A percentile compares a stretch with the other conserved stretches of the same genome.
These are phyloP conservation scores for Cryptus armator DNA, from an alignment of 2,888 invertebrate species.

Conservation along the genomic window DNA sequence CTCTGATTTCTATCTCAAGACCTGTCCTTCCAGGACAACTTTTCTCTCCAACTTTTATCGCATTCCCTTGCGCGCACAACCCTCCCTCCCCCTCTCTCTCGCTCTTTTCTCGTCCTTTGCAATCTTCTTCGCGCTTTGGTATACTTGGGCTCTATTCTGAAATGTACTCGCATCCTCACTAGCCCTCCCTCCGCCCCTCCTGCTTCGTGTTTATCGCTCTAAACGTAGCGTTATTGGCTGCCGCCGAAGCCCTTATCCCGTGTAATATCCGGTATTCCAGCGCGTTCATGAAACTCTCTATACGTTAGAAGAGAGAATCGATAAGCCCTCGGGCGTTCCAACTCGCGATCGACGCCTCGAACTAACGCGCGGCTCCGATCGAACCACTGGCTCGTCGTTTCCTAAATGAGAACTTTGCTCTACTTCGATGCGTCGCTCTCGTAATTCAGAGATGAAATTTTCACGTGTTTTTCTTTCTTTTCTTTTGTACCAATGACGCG, in stretches of 20 bases:
- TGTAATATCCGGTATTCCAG: constrained; percentile 63
- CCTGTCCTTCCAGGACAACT: constrained; percentile 33
- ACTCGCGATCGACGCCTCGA: no score
- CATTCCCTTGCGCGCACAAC: neutral
- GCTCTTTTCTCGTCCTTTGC: constrained; percentile 16
- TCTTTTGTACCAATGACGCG: no score
- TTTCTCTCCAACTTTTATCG: constrained; percentile 40
- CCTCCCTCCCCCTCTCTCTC: neutral
- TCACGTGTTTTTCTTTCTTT: no score
- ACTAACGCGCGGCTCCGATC: neutral
- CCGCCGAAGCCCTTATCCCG: constrained; percentile 58
- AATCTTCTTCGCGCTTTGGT: constrained; percentile 17
- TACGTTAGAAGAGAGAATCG: constrained; percentile 52
- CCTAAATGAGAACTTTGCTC: constrained; percentile 50
- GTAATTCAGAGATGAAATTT: constrained; percentile 17
- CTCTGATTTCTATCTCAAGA: constrained; percentile 57
- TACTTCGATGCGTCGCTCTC: constrained; percentile 20
- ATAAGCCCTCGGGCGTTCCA: constrained; percentile 14
- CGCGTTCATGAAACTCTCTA: constrained; percentile 46
- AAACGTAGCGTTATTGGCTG: constrained; percentile 58
- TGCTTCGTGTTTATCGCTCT: constrained; percentile 52
- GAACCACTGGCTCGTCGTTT: constrained; percentile 7
- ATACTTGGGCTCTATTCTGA: constrained; percentile 16
- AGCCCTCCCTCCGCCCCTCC: neutral
- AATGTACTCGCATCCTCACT: neutral